Conservation (phyloP, 2,113 vertebrate species). For the Baryphthengus martii region DNA sequence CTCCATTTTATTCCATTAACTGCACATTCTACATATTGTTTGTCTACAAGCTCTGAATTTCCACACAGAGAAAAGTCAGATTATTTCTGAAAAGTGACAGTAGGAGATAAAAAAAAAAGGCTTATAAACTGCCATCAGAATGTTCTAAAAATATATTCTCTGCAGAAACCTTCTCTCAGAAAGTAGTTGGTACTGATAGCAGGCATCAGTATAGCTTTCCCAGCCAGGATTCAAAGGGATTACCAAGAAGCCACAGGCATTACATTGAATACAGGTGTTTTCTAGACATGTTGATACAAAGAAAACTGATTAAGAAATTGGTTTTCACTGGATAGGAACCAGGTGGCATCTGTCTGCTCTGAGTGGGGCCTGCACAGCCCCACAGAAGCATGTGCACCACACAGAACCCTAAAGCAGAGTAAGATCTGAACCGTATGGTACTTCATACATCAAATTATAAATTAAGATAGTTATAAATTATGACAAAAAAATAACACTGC, state of each 20-base stretch:
- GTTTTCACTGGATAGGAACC: not conserved
- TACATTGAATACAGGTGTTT: not conserved
- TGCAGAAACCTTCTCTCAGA: not conserved
- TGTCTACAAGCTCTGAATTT: not conserved
- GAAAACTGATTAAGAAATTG: not conserved
- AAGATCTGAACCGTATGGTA: not conserved
- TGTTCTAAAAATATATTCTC: not conserved
- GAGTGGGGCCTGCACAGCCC: not conserved
- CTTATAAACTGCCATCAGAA: not conserved
- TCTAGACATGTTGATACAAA: not conserved
- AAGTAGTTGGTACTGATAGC: not conserved
- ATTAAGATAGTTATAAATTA: not conserved
- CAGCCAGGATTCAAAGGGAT: not conserved
- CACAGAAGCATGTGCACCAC: fast-evolving
- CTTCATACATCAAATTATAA: not conserved
- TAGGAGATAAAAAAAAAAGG: not conserved
- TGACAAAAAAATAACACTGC: not conserved
- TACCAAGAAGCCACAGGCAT: not conserved
- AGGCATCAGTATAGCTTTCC: too few relatives aligned
- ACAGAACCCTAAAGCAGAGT: not conserved
- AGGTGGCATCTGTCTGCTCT: not conserved
- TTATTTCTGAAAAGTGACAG: slow-evolving; percentile 9
- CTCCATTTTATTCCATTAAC: not conserved
- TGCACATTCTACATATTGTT: not conserved
- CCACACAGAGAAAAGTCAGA: not conserved